Evolutionary conservation across 2,797 vertebrate species (phyloP).

Genomic region (Chanos chanos): DNA sequence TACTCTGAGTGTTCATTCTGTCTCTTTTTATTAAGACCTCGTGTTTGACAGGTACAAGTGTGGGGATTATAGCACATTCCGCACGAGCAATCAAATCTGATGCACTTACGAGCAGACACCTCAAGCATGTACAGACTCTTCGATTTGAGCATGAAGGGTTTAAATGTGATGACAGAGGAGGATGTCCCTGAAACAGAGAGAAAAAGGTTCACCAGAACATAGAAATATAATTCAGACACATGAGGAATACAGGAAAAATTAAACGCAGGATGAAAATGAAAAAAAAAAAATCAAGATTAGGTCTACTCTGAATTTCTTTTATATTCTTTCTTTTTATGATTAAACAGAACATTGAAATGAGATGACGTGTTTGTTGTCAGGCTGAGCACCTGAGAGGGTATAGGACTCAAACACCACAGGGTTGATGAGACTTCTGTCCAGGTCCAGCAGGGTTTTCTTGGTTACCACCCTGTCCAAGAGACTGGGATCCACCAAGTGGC

Average conservation of each 20-base stretch:
- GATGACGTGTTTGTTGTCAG: background rate
- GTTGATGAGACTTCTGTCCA: conserved; percentile 64
- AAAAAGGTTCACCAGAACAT: background rate
- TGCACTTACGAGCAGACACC: conserved; percentile 66
- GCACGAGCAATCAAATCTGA: background rate
- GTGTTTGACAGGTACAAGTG: background rate
- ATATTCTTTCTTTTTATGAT: background rate
- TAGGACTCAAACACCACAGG: conserved; percentile 63
- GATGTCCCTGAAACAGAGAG: conserved; percentile 61
- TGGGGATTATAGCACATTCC: background rate
- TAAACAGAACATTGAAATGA: background rate
- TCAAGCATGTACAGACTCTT: conserved; percentile 77
- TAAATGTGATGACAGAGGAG: conserved; percentile 61
- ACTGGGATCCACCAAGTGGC: conserved; percentile 67
- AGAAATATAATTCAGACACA: background rate
- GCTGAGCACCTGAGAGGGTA: conserved; percentile 63
- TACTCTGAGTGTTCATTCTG: background rate
- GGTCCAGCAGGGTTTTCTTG: conserved; percentile 63
- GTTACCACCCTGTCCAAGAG: background rate
- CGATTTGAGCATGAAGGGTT: conserved; percentile 68
- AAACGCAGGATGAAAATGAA: too few relatives aligned
- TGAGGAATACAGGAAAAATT: background rate
- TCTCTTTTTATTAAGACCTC: background rate
- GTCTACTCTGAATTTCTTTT: background rate
- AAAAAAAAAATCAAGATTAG: too few relatives aligned